These are phyloP conservation scores for Corythaeola cristata DNA, from an alignment of 2,113 vertebrate species.

Conservation along the genomic window DNA sequence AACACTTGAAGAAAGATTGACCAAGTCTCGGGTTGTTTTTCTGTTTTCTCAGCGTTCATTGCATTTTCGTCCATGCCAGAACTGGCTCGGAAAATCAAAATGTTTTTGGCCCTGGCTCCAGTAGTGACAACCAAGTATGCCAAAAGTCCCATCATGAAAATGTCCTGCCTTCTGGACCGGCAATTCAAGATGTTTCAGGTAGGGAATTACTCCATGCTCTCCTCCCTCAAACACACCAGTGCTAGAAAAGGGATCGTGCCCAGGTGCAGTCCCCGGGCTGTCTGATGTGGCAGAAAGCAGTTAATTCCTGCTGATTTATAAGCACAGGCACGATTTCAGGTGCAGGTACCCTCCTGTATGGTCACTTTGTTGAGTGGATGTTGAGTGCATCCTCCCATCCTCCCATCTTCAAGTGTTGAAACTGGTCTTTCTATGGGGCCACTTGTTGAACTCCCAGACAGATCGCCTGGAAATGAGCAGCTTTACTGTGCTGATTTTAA, in stretches of 20 bases:
- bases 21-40: neutral
- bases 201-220: neutral
- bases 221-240: neutral
- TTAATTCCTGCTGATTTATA: neutral
- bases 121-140: slow-evolving; percentile 75
- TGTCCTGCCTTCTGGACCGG: slow-evolving; percentile 69
- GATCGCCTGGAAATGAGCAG: neutral
- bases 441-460: neutral
- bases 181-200: slow-evolving; percentile 79
- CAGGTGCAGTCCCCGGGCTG: too few relatives aligned
- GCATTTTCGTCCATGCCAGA: slow-evolving; percentile 89
- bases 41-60: slow-evolving; percentile 82
- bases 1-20: neutral
- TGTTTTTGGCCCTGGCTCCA: slow-evolving; percentile 89
- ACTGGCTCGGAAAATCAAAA: slow-evolving; percentile 87
- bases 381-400: neutral
- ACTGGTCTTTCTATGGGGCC: rapidly evolving
- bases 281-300: neutral
- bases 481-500: neutral
- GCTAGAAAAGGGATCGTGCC: neutral
- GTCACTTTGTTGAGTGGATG: rapidly evolving
- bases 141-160: slow-evolving; percentile 79
- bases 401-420: neutral
- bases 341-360: neutral
- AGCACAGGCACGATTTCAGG: neutral